phyloP scores from a whole-genome alignment of 2,797 vertebrate species.

The Dicrostonyx torquatus region DNA sequence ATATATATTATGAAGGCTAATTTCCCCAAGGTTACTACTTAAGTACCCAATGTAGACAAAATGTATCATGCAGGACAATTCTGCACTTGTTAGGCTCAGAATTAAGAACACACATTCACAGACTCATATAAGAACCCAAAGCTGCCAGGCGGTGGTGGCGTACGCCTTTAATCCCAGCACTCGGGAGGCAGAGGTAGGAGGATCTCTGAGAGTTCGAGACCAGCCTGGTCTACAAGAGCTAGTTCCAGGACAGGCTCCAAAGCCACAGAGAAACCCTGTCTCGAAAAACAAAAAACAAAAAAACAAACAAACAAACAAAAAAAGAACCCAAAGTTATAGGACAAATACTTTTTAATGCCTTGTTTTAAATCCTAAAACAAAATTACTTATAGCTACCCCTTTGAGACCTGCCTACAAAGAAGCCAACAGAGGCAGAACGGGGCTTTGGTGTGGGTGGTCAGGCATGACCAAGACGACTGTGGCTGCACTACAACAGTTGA shows the following conservation, averaged over 20 bases:
- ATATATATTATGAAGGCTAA: constrained; percentile 33
- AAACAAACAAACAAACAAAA: no score
- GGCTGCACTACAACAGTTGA: neutral
- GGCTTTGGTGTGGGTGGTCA: neutral
- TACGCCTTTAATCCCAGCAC: no score
- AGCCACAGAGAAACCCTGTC: no score
- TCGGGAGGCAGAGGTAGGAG: no score
- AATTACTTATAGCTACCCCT: neutral
- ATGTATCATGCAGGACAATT: constrained; percentile 48
- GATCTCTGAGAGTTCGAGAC: no score
- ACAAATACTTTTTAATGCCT: constrained; percentile 32
- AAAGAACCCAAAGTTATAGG: constrained; percentile 21
- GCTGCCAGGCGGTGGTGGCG: no score
- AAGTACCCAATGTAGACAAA: neutral
- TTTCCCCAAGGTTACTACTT: no score
- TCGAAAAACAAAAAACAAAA: no score
- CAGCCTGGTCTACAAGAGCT: no score
- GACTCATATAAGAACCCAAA: neutral
- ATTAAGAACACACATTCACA: neutral
- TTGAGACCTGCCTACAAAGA: neutral
- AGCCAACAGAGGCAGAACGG: neutral
- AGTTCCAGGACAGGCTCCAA: no score
- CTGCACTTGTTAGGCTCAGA: constrained; percentile 7
- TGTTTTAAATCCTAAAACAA: constrained; percentile 61
- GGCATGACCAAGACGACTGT: neutral